phyloP scores from a whole-genome alignment of 2,113 vertebrate species.

The Petrocephalus microphthalmus region DNA sequence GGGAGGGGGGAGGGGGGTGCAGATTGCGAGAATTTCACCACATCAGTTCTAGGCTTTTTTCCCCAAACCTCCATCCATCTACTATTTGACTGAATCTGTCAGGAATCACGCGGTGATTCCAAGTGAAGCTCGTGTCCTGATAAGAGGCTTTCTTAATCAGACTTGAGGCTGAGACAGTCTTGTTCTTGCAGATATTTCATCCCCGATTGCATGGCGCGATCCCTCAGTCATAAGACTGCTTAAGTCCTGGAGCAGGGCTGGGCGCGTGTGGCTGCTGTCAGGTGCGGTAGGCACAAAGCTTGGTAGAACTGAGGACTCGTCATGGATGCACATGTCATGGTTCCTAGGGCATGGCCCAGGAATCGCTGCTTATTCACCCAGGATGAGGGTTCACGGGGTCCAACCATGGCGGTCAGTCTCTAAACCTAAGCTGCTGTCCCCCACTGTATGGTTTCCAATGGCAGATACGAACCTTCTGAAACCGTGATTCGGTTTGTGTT shows the following conservation, averaged over 20 bases:
- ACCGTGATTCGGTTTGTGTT: background rate
- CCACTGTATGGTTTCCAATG: background rate
- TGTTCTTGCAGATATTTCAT: background rate
- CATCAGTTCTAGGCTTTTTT: background rate
- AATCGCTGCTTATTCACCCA: background rate
- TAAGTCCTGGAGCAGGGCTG: background rate
- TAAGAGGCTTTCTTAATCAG: slow-evolving; percentile 1
- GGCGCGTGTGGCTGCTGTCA: background rate
- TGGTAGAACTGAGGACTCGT: background rate
- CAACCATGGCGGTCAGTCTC: background rate
- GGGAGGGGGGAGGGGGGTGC: background rate
- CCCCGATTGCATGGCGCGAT: background rate
- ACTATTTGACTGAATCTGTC: background rate
- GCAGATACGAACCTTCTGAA: background rate
- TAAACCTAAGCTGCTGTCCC: background rate
- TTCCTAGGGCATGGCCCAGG: background rate
- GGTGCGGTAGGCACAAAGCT: background rate
- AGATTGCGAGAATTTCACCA: background rate
- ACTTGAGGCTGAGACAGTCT: background rate
- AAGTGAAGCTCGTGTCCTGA: background rate
- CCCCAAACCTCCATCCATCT: background rate
- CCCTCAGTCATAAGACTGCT: background rate
- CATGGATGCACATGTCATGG: background rate
- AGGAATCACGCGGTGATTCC: background rate
- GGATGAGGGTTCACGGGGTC: background rate